Conservation (phyloP, 2,797 vertebrate genomes). For the Pangasius sanitwongsei region DNA sequence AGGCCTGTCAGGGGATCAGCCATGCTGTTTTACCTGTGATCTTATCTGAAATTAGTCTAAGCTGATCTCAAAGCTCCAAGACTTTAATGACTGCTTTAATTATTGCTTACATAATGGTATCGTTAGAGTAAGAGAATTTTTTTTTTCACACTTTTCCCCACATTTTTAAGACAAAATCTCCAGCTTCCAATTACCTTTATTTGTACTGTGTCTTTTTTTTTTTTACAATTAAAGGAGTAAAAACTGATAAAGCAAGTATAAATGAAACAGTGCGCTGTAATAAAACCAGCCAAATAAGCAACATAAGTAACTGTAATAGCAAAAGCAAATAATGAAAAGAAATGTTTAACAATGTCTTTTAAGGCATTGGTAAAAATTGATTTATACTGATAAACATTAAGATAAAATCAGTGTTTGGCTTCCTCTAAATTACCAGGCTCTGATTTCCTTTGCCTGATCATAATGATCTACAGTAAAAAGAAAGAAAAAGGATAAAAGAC, state of each 20-base stretch:
- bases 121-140: neutral
- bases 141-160: neutral
- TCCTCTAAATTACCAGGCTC: conserved; percentile 5
- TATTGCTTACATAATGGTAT: neutral
- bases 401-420: conserved; percentile 23
- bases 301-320: neutral
- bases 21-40: conserved; percentile 44
- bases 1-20: conserved; percentile 44
- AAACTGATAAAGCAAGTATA: neutral
- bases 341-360: neutral
- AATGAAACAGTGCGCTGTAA: neutral
- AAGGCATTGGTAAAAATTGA: neutral
- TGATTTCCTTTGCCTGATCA: conserved; percentile 22
- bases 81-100: neutral
- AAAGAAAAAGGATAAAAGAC: conserved; percentile 20
- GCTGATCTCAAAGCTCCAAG: neutral
- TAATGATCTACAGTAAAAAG: conserved; percentile 14
- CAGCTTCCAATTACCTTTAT: neutral
- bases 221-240: neutral
- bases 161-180: neutral
- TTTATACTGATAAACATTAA: conserved; percentile 23
- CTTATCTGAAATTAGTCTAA: conserved; percentile 46
- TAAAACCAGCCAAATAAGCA: neutral
- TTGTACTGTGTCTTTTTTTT: neutral
- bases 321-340: neutral